These are phyloP conservation scores for Tribolium castaneum DNA, from an alignment of 1,140 invertebrate genomes.

Conservation along the genomic window DNA sequence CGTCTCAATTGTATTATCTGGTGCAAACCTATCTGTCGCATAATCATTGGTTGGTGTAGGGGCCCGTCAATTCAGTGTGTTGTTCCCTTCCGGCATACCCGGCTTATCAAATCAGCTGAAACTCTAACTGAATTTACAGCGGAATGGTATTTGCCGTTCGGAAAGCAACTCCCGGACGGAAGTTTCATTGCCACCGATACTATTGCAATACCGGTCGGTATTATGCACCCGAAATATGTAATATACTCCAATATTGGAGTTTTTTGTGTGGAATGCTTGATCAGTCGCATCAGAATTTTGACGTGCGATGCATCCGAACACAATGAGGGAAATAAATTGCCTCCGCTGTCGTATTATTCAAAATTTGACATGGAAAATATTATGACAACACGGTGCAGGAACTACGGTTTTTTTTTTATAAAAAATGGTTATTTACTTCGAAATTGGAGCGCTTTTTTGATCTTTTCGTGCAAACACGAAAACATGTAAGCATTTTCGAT, in stretches of 20 bases:
- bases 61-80: constrained; percentile 18
- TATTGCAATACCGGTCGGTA: constrained; percentile 24
- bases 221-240: constrained; percentile 23
- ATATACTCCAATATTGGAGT: background rate
- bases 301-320: background rate
- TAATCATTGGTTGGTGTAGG: constrained; percentile 26
- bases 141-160: constrained; percentile 24
- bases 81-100: constrained; percentile 32
- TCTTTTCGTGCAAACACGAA: background rate
- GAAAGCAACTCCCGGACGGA: constrained; percentile 19
- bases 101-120: constrained; percentile 32
- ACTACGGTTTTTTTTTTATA: background rate
- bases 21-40: constrained; percentile 28
- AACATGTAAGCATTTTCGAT: background rate
- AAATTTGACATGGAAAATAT: background rate
- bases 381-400: background rate
- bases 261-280: background rate
- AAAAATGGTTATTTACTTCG: background rate
- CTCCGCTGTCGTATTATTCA: background rate
- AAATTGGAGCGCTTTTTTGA: background rate
- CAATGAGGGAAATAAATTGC: background rate
- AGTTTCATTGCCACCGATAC: constrained; percentile 26
- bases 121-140: constrained; percentile 32
- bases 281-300: background rate
- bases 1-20: background rate